Base-by-base conservation (phyloP, 2,888 invertebrate species). In the Dynastes maya region DNA sequence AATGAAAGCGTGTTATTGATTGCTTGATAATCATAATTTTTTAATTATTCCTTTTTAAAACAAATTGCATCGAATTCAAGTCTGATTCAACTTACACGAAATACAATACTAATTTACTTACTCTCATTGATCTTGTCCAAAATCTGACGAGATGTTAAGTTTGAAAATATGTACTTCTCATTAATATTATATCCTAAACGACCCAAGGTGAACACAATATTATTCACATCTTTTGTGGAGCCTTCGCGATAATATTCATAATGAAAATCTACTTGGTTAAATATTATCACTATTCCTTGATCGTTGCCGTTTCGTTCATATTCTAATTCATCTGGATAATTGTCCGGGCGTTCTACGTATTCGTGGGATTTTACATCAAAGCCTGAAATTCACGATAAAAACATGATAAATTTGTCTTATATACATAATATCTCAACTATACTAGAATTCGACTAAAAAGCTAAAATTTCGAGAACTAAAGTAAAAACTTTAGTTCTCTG, bases 131-230 rank as follows among this genome's bases (percentile, higher is more conserved):
- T 63, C 70, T 83, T 81, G 5, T 80, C 51, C 8, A 79, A 61
- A 16, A 87, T 81, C 76, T 85, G 81, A 2, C 81, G 71, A 37
- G 80, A 83, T 1, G 81, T 85, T 1, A 79, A 81, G 78, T 87
- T 83, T 13, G 76, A 82, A 53, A 82, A 76, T 49, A 87, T 83
- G 74, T 86, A 79, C 6, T 83, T 71, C 13, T 81, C 68, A 4
- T 81, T 80, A 45, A 88, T 83, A 77, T 87, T 88, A 70, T 84
- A 87, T 22, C 87, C 87, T 29, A 85, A 80, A 61, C 87, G 80
- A 68, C 86, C 85, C 55, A 88, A 84, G 40, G 85, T 85, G 2
- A 82, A 63, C 22, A 85, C 82, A 13, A 88, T 82, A 79, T 86
- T 85, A 53, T 86, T 84, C 0, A 87, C 87, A 80, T 88, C 88